Evolutionary conservation across 2,113 vertebrate species (phyloP), one percentile per base, ranked within the genome.

Genomic region (Passer montanus): DNA sequence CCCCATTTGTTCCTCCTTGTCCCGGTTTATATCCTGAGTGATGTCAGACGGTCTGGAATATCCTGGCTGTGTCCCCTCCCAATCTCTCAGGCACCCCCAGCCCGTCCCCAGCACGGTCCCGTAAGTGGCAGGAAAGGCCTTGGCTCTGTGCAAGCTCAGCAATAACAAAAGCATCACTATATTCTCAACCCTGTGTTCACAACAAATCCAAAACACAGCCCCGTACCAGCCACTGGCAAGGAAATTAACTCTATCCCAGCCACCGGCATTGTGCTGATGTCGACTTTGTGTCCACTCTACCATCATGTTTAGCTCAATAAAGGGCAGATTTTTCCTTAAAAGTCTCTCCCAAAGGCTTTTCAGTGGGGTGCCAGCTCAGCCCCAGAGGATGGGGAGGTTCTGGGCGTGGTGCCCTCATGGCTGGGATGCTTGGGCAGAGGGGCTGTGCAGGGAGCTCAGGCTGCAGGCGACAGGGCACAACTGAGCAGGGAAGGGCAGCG

Each of bases 261-360:
- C 39, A 9, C 1, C 15, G 47, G 41, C 6, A 5, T 8, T 74
- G 59, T 24, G 73, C 35, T n/a, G 15, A 12, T 31, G 2, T 27
- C 21, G 17, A 16, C 18, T 84, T 60, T 0, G 0, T 21, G 46
- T 33, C 23, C 0, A 0, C n/a, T 87, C 23, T 30, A 2, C 4
- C 18, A 6, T 13, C 11, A 1, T 3, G 13, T 22, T 37, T 52
- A 35, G 33, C 12, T 44, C 27, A 62, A 53, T 49, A 49, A 72
- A 33, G 28, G 27, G 7, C 47, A 30, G 8, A 2, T 26, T 83
- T 70, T 62, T 37, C 39, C 33, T 33, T 22, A 8, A 9, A 62
- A 62, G 4, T 21, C 15, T 59, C 17, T 39, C 35, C 47, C 24
- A 15, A 58, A 78, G 9, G 39, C 11, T 4, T n/a, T 72, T 28